Evolutionary conservation across 2,113 vertebrate species (phyloP).

Genomic region (Phylloscopus whistleri): DNA sequence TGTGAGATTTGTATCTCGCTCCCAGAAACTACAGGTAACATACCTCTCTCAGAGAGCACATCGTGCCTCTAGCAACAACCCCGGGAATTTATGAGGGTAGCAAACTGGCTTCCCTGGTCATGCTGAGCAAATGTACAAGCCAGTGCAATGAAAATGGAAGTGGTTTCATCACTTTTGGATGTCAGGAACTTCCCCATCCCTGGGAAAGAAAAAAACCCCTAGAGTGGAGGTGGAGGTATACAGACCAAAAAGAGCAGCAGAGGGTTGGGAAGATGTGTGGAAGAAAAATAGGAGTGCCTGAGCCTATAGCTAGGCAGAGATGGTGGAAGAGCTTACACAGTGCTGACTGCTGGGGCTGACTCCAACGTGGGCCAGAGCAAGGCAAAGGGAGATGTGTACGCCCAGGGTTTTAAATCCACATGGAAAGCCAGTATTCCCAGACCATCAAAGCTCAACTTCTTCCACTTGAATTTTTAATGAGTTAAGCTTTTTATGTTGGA

Average conservation of each 20-base stretch:
- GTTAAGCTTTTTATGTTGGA: neutral
- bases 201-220: neutral
- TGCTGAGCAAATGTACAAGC: neutral
- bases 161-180: neutral
- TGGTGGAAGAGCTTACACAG: neutral
- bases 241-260: neutral
- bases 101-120: neutral
- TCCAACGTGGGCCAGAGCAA: rapidly evolving
- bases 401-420: neutral
- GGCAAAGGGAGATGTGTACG: neutral
- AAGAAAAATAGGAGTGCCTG: neutral
- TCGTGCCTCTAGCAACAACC: neutral
- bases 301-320: neutral
- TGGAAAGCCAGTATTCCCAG: neutral
- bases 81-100: neutral
- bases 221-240: neutral
- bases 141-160: neutral
- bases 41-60: neutral
- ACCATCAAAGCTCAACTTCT: neutral
- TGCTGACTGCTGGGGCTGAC: neutral
- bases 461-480: neutral
- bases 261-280: neutral
- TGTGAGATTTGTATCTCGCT: neutral
- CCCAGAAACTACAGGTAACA: neutral
- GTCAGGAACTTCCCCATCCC: neutral